Conservation (phyloP, 92 coral and sea anemone genomes). For the Galaxea fascicularis region DNA sequence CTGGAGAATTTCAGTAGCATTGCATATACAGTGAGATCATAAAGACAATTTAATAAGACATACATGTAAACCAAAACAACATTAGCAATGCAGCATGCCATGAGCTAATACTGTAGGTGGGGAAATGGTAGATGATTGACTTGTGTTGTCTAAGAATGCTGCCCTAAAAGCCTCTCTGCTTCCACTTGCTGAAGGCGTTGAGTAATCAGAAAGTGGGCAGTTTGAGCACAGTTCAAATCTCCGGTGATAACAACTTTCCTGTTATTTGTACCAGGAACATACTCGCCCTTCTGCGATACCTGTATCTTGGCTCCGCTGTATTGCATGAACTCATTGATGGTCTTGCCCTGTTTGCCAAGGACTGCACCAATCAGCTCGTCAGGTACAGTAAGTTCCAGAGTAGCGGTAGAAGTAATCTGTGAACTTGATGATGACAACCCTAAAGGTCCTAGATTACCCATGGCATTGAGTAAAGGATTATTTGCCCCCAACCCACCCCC, state of each 20-base stretch:
- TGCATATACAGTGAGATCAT: background rate
- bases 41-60: background rate
- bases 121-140: background rate
- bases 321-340: conserved; percentile 98
- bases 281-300: conserved; percentile 98
- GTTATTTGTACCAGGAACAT: conserved; percentile 95
- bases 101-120: background rate
- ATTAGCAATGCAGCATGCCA: background rate
- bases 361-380: conserved; percentile 97
- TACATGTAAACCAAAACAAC: background rate
- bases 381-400: conserved; percentile 96
- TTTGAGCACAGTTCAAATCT: conserved; percentile 91
- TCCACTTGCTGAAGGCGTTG: conserved; percentile 97
- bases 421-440: conserved; percentile 77
- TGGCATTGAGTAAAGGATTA: conserved; percentile 81
- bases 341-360: conserved; percentile 96
- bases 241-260: conserved; percentile 99
- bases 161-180: conserved; percentile 79
- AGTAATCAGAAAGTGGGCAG: conserved; percentile 96
- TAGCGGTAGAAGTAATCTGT: conserved; percentile 93
- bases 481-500: conserved; percentile 79
- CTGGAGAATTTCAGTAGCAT: background rate
- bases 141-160: conserved; percentile 26
- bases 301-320: conserved; percentile 97
- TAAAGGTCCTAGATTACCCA: conserved; percentile 77